Conservation (phyloP, 1,140 invertebrate species). For the Lepidurus apus region DNA sequence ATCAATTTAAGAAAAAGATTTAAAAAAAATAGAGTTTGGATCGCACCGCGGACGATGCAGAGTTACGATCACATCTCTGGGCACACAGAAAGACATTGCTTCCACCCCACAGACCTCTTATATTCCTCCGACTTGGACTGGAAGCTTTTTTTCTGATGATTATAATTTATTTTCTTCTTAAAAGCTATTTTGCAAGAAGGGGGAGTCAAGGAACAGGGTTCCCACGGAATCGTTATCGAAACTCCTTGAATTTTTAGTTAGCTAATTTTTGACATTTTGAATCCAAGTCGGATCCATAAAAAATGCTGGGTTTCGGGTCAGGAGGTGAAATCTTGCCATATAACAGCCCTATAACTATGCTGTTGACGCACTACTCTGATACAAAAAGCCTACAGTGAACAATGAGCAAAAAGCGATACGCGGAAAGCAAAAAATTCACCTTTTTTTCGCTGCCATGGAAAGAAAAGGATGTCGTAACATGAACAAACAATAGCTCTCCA, state of each 20-base stretch:
- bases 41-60: neutral
- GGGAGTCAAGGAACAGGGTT: no score
- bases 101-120: neutral
- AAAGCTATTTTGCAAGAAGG: no score
- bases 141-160: neutral
- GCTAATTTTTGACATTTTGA: neutral
- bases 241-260: no score
- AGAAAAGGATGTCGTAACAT: constrained; percentile 13
- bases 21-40: neutral
- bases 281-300: neutral
- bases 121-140: neutral
- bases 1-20: neutral
- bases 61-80: neutral
- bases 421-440: constrained; percentile 3
- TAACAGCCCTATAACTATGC: neutral
- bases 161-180: no score
- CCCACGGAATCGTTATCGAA: no score
- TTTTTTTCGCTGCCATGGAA: constrained; percentile 17
- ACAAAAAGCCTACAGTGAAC: constrained; percentile 21
- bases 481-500: neutral
- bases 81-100: constrained; percentile 7
- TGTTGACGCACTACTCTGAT: constrained; percentile 15
- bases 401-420: constrained; percentile 22
- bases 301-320: neutral
- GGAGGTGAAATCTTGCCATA: neutral